phyloP scores from a whole-genome alignment of 2,888 invertebrate species.

The Eumacrocentrus americanus region DNA sequence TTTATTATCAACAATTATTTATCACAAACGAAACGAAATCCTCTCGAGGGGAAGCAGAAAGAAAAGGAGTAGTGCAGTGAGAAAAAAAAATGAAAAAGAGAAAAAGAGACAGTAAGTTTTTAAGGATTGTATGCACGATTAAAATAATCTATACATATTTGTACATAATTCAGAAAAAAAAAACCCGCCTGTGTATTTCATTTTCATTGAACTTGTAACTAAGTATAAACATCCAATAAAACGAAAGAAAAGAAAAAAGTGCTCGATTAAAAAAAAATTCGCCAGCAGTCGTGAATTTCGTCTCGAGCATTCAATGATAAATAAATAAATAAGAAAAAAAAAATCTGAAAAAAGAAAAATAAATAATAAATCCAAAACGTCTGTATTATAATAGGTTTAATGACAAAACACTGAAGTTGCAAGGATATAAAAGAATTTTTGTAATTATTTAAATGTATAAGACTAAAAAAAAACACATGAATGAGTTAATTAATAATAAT shows the following conservation, averaged over 20 bases:
- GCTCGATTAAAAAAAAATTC: constrained; percentile 10
- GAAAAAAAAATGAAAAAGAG: neutral
- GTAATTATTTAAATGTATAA: constrained; percentile 53
- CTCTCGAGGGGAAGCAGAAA: constrained; percentile 23
- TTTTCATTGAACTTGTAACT: neutral
- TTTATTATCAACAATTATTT: constrained; percentile 46
- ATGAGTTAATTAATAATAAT: neutral
- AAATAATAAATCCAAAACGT: constrained; percentile 16
- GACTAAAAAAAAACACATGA: constrained; percentile 10
- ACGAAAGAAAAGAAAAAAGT: constrained; percentile 4
- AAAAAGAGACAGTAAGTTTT: constrained; percentile 15
- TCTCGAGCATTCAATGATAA: constrained; percentile 32
- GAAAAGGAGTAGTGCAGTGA: neutral
- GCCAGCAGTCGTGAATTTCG: neutral
- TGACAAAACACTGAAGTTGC: constrained; percentile 55
- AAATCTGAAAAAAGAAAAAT: constrained; percentile 18
- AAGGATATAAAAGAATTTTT: constrained; percentile 51
- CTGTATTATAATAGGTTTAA: constrained; percentile 43
- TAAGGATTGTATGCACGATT: constrained; percentile 2
- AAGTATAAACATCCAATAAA: neutral
- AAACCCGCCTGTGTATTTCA: constrained; percentile 19
- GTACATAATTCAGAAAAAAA: constrained; percentile 23
- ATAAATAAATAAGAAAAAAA: constrained; percentile 18
- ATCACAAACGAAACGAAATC: constrained; percentile 29
- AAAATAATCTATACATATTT: constrained; percentile 25